Evolutionary conservation across 2,888 invertebrate species (phyloP), one percentile per base, ranked within the genome.

Genomic region (Tipula helvola): DNA sequence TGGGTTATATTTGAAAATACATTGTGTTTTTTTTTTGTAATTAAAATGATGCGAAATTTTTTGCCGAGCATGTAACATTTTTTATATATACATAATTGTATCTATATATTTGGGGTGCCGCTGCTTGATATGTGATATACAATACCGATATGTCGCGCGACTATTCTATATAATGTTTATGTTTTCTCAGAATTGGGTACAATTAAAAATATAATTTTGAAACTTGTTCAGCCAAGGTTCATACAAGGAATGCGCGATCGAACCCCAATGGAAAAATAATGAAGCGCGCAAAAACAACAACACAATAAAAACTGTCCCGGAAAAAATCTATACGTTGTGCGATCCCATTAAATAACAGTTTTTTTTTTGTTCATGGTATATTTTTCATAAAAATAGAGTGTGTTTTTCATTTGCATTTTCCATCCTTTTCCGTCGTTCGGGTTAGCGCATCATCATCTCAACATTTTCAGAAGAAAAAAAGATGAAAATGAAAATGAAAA

Each of bases 351-450:
- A 71, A 71, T 71, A 28, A 71, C 71, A 71, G 71, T 71, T 71
- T 71, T 71, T 28, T 71, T 52, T 52, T 71, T 28, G 18, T 71
- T 71, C 71, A 71, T 71, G 71, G 71, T 71, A 71, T 28, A 71
- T 71, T 71, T 71, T 71, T 71, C 71, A 71, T 71, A 71, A 10
- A 39, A 4, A 18, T 28, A 18, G 71, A 71, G 71, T 28, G 71
- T 71, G 71, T 71, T 71, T 71, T 71, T 71, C 71, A 71, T 71
- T 71, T 71, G 71, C 71, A 71, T 71, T 71, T 71, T 71, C 71
- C 10, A 71, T 71, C 71, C 71, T 71, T 71, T 71, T 71, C 71
- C 71, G 71, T 71, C 71, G 28, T 28, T 71, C 28, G 71, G 71
- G 18, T 71, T 71, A 71, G 71, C 71, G 71, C 71, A 71, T 10